phyloP scores from a whole-genome alignment of 2,888 invertebrate species.

The Aleiodes testaceus region DNA sequence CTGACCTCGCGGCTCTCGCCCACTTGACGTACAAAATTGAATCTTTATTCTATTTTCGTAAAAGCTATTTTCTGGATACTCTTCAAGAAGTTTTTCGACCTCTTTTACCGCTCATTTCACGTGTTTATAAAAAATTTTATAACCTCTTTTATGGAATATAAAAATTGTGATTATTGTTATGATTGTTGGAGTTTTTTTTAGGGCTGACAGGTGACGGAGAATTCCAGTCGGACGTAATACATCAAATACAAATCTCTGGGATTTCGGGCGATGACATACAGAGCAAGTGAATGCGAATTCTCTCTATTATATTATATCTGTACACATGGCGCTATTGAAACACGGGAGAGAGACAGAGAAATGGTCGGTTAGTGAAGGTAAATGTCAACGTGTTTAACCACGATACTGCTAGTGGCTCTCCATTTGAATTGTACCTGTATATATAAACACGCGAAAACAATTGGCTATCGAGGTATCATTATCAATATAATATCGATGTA shows the following conservation, averaged over 20 bases:
- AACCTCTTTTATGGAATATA: slow-evolving; percentile 27
- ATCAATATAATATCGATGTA: slow-evolving; percentile 8
- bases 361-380: slow-evolving; percentile 40
- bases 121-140: slow-evolving; percentile 44
- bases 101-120: slow-evolving; percentile 41
- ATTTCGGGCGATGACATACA: no score
- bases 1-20: slow-evolving; percentile 57
- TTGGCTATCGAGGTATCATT: slow-evolving; percentile 9
- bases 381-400: slow-evolving; percentile 43
- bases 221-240: no score
- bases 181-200: neutral
- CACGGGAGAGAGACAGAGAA: neutral
- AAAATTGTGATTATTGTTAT: slow-evolving; percentile 4
- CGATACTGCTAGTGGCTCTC: slow-evolving; percentile 36
- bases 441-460: slow-evolving; percentile 15
- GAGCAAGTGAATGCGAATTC: no score
- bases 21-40: slow-evolving; percentile 66
- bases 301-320: no score
- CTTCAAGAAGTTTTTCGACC: slow-evolving; percentile 69
- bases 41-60: slow-evolving; percentile 72
- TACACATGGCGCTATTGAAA: no score
- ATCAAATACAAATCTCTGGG: no score
- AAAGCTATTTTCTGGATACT: slow-evolving; percentile 71
- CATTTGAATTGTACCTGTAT: slow-evolving; percentile 34
- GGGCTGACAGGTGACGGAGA: no score